A percentile compares a stretch with the other conserved stretches of the same genome.
phyloP scores from a whole-genome alignment of 2,888 invertebrate species.

The Scaptomyza cyrtandrae region DNA sequence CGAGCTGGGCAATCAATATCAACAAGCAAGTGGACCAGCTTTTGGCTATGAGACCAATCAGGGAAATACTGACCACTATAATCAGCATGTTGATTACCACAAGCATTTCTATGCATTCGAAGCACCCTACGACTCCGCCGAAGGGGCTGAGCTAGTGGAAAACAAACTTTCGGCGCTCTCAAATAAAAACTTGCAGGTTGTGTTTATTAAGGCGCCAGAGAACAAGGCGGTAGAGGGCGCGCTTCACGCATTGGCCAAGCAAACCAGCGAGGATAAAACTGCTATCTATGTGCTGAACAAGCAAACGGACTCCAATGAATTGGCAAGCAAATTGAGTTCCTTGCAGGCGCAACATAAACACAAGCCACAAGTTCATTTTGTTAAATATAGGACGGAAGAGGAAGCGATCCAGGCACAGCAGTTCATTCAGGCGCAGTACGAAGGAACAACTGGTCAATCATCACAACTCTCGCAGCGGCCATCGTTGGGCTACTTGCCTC shows the following conservation, averaged over 20 bases:
- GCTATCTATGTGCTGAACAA: constrained; percentile 82
- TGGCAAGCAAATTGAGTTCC: constrained; percentile 68
- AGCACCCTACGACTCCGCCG: constrained; percentile 69
- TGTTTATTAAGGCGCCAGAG: constrained; percentile 81
- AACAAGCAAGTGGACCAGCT: constrained; percentile 10
- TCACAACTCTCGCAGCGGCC: constrained; percentile 23
- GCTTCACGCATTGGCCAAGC: constrained; percentile 71
- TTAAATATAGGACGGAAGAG: constrained; percentile 78
- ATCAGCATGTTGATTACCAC: constrained; percentile 53
- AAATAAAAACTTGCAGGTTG: constrained; percentile 77
- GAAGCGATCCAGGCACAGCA: constrained; percentile 75
- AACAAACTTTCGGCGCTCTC: constrained; percentile 53
- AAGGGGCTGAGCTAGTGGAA: constrained; percentile 53
- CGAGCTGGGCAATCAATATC: constrained; percentile 64
- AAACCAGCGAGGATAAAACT: constrained; percentile 80
- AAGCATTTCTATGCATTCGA: constrained; percentile 78
- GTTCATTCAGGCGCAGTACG: constrained; percentile 74
- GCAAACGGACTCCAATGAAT: constrained; percentile 73
- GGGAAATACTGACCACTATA: constrained; percentile 31
- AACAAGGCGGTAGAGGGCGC: constrained; percentile 75
- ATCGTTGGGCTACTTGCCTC: constrained; percentile 48
- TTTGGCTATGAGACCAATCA: constrained; percentile 26
- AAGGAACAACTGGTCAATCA: constrained; percentile 15
- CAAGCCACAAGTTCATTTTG: constrained; percentile 75
- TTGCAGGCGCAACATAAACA: constrained; percentile 56